A percentile compares a stretch with the other conserved stretches of the same genome.
Evolutionary conservation across 2,888 invertebrate species (phyloP).

Genomic region (Aproaerema taeniolella): DNA sequence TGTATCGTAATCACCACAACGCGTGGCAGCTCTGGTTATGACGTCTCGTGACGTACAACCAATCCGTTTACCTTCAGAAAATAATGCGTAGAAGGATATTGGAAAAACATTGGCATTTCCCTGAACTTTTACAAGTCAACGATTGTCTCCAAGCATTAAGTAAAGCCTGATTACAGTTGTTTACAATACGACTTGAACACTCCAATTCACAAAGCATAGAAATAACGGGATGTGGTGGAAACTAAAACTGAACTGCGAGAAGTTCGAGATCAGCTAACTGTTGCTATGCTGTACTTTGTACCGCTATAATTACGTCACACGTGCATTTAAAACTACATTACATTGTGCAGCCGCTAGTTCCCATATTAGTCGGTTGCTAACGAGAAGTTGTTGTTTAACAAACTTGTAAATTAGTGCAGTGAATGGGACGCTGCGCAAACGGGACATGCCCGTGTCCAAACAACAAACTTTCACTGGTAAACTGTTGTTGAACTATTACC

Average conservation of each 20-base stretch:
- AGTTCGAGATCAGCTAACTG: constrained; percentile 1
- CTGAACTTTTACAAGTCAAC: too few relatives aligned
- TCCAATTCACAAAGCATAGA: too few relatives aligned
- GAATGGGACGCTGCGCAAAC: constrained; percentile 4
- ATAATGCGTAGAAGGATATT: constrained; percentile 1
- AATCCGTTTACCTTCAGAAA: constrained; percentile 2
- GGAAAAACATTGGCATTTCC: too few relatives aligned
- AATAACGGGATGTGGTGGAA: too few relatives aligned
- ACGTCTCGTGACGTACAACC: not conserved
- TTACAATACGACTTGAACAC: too few relatives aligned
- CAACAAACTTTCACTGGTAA: constrained; percentile 13
- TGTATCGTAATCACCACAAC: constrained; percentile 9
- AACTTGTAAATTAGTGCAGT: constrained; percentile 22
- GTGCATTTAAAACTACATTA: constrained; percentile 24
- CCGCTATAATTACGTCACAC: constrained; percentile 35
- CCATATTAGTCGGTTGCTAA: constrained; percentile 28
- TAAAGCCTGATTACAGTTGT: too few relatives aligned
- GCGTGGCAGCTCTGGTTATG: constrained; percentile 2
- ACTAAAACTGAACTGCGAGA: too few relatives aligned
- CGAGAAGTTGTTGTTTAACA: constrained; percentile 16
- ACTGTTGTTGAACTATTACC: constrained; percentile 4
- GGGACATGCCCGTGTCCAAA: constrained; percentile 3
- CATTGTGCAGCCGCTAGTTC: constrained; percentile 39
- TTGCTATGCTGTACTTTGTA: constrained; percentile 15
- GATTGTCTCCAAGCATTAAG: too few relatives aligned